Base-by-base conservation (phyloP, 2,797 vertebrate species). In the Hydrophis major region DNA sequence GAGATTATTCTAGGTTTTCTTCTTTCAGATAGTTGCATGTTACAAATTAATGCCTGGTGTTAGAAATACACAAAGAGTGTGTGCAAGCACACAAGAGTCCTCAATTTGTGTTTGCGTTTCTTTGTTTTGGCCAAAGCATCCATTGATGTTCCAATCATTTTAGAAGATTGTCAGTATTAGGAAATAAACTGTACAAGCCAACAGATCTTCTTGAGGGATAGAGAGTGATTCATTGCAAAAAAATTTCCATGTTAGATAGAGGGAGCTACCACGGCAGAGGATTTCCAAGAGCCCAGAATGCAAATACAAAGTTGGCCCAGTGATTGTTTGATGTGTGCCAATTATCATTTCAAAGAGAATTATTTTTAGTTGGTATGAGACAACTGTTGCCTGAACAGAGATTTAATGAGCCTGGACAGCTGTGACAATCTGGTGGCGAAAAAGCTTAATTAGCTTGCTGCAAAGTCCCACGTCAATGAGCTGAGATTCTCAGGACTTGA, bases 381-480 rank as follows among this genome's bases (percentile, higher is more conserved):
- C 92, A 86, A 83, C 89, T 95, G 93, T 89, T 92, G 86, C 56
- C 90, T 94, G 96, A 97, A 96, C 95, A 92, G 91, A 92, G 90
- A 63, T 93, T 95, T 97, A 97, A 97, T 96, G 95, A 95, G 91
- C 88, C 94, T 74, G 66, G 96, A 96, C 96, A 96, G 92, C 96
- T 97, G 95, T 96, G 95, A 96, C 95, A 96, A 94, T 94, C 63
- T 92, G 90, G 89, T 74, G 89, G 95, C 55, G 95, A 94, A 89
- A 94, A 96, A 95, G 94, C 94, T 95, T 97, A 96, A 97, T 96
- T 97, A 96, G 94, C 95, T 96, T 95, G 86, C 92, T 27, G 0
- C 57, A 90, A 93, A 90, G 92, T 95, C 94, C 86, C 94, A 92
- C 93, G 87, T 91, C 88, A 95, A 86, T 0, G 0, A 95, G 91